Base-by-base conservation (phyloP, 2,888 invertebrate genomes). In the Drosophila putrida region DNA sequence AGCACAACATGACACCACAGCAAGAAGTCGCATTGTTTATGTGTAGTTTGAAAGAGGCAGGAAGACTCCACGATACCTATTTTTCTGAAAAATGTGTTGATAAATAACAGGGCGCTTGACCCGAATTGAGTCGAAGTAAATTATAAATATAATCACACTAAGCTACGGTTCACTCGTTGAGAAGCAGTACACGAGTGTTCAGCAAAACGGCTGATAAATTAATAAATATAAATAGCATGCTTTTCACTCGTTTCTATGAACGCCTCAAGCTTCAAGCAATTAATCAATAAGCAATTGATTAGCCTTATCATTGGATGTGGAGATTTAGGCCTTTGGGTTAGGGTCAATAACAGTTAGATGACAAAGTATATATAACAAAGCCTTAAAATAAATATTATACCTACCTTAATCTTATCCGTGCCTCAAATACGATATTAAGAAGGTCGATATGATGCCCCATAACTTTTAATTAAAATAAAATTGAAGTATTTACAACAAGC, bases 281-380 rank as follows among this genome's bases (percentile, higher is more conserved):
- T 65, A 74, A 75, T 78, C 79, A 58, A 74, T 57, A 41, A 39
- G 38, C 51, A 59, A 36, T 74, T 59, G 64, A 69, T 75, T 63
- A 66, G 46, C 11, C 25, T 25, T 58, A 78, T 74, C 66, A 58
- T n/a, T 44, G 28, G 38, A 44, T 46, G 35, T 9, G 41, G 15
- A 35, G 35, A 57, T 51, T 55, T 35, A 36, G 8, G 46, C 36
- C 44, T 66, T 41, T 47, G 36, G 47, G 11, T 31, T 47, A 46
- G 28, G 54, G 53, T 65, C 71, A 65, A 55, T 6, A 59, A 15
- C 38, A 50, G 25, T 55, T 43, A 57, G 43, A 46, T 38, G 39
- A n/a, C 33, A 36, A 31, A 41, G 35, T 36, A 39, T 15, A 49
- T 13, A 53, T 3, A 15, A 27, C 27, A 53, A 1, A 59, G n/a